Evolutionary conservation across 2,113 vertebrate species (phyloP), one percentile per base, ranked within the genome.

Genomic region (Emydura subglobosa): DNA sequence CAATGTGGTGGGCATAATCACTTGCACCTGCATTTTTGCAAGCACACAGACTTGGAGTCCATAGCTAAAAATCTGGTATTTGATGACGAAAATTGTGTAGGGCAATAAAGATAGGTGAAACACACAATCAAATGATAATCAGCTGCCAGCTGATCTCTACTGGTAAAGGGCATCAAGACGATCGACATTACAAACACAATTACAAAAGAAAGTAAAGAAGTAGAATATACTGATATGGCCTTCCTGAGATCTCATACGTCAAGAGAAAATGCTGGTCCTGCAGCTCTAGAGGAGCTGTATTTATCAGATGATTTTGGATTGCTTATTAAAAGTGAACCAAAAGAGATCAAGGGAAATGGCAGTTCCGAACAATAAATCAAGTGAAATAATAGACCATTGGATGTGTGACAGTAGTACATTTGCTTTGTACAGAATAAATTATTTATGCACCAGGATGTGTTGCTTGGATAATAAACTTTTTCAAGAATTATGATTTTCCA

Each of bases 191-290:
- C 89, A 88, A 85, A 76, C 0, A 0, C 44, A 17, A 83, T 91
- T 79, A 92, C 61, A 82, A 92, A 82, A 31, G 57, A 91, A 94
- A 93, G 78, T 39, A 8, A 93, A 91, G 78, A 74, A 55, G 90
- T 86, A 91, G 87, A 85, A 42, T 65, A 86, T 49, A 86, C 57
- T 50, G 34, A 21, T 86, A 42, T 24, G 93, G 53, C 61, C 57
- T 85, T 57, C 79, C 86, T 91, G 34, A 87, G 59, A 83, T 94
- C 90, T 91, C 65, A 59, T 25, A 13, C 8, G 74, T 74, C 27
- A 94, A 87, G 89, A 68, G 90, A 97, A 93, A 65, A 59, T 19
- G 54, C 87, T 93, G 90, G 91, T 88, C 2, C 7, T 82, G 50
- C 34, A 39, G 3, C 89, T 27, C 47, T 50, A 86, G 87, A 72